Base-by-base conservation (phyloP, 2,113 vertebrate species). In the Tachuris rubrigastra region DNA sequence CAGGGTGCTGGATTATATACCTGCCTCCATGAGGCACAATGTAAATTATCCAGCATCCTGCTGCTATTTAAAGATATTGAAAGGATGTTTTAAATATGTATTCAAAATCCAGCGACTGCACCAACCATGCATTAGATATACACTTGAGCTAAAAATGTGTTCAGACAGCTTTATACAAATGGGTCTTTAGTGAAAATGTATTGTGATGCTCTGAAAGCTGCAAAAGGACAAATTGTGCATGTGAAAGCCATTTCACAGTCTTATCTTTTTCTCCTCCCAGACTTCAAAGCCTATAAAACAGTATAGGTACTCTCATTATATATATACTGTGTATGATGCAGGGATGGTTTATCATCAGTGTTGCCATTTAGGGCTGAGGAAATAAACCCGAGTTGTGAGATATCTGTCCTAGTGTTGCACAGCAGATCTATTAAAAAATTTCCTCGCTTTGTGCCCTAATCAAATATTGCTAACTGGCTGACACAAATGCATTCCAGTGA, bases 21-120 rank as follows among this genome's bases (percentile, higher is more conserved):
- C 41, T 80, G 30, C 37, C 74, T 93, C 53, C 63, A 28, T 79
- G 58, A 91, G 22, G 46, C n/a, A 68, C 67, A 59, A 30, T 55
- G 35, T 44, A 95, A 89, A 94, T 93, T 66, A 83, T 47, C 72
- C 73, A 59, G 59, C 49, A 85, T 68, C 41, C 58, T 58, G 33
- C 35, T 93, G 67, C 27, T 85, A 44, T 69, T 93, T 91, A 75
- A 83, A 97, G 71, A 81, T 68, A 87, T 31, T 8, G 20, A 59
- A 94, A 85, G 35, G 27, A 49, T 46, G 83, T 96, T 94, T 96
- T 79, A 93, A 96, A 90, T 23, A 77, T 39, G 50, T 56, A 50
- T 80, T 78, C 33, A 67, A 91, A 95, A 91, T 71, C 85, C 63
- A 78, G 68, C 90, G 50, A 78, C 72, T 73, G 21, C 49, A 50